Conservation (phyloP, 2,113 vertebrate species). For the Otis tarda region DNA sequence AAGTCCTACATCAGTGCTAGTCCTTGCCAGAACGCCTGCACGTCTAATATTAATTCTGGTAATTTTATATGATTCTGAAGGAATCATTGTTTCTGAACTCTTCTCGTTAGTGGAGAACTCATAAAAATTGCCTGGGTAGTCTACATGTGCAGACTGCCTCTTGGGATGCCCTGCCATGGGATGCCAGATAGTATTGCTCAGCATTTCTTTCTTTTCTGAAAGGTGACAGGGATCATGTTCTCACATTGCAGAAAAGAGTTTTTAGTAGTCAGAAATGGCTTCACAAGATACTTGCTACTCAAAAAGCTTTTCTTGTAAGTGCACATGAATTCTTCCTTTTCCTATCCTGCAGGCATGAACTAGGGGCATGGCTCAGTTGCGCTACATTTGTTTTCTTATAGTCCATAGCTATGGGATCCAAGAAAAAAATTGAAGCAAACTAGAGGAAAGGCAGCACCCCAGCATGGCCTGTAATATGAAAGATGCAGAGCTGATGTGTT, state of each 20-base stretch:
- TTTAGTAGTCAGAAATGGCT: background rate
- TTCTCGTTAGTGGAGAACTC: background rate
- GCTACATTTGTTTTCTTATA: background rate
- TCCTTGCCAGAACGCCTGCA: background rate
- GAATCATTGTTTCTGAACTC: background rate
- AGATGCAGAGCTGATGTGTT: background rate
- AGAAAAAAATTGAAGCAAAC: background rate
- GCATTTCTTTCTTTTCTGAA: background rate
- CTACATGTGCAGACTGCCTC: background rate
- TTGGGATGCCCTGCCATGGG: background rate
- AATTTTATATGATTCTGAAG: background rate
- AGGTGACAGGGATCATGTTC: background rate
- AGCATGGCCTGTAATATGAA: background rate
- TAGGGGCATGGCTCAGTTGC: background rate
- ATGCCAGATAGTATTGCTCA: background rate
- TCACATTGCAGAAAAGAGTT: background rate
- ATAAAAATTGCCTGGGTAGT: background rate
- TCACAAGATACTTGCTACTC: background rate
- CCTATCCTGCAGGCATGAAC: background rate
- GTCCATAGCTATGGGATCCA: background rate
- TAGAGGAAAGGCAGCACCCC: background rate
- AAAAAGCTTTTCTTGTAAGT: background rate
- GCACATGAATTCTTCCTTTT: background rate
- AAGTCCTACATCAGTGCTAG: background rate
- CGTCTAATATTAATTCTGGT: background rate